phyloP scores from a whole-genome alignment of 2,797 vertebrate genomes.

The Tiaroga cobitis region DNA sequence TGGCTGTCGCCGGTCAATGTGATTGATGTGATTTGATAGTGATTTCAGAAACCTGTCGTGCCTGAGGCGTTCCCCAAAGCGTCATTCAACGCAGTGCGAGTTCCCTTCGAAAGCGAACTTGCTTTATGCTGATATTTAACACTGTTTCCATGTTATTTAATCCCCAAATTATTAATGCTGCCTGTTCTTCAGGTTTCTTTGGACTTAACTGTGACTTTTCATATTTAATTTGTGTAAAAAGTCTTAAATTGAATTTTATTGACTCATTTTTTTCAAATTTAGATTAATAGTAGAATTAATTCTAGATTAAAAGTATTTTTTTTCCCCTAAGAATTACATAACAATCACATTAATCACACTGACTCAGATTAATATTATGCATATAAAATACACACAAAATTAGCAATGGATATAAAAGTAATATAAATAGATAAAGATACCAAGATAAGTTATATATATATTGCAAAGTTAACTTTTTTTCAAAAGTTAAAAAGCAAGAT shows the following conservation, averaged over 20 bases:
- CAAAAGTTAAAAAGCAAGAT: background rate
- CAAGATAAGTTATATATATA: background rate
- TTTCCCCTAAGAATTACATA: no score
- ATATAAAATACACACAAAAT: background rate
- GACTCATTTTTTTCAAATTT: no score
- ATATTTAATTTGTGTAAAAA: background rate
- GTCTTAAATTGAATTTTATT: no score
- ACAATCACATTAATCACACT: background rate
- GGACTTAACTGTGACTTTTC: background rate
- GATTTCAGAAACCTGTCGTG: no score
- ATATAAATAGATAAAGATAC: background rate
- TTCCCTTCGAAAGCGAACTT: no score
- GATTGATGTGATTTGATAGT: no score
- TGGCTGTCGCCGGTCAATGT: no score
- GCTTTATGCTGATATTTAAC: background rate
- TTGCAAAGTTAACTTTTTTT: background rate
- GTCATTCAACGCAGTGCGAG: no score
- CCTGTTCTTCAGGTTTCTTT: background rate
- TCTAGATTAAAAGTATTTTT: no score
- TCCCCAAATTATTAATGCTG: background rate
- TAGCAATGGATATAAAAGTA: background rate
- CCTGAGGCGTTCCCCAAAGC: no score
- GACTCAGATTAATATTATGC: background rate
- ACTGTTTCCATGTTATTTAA: background rate
- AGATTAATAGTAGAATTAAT: no score